Evolutionary conservation across 2,888 invertebrate genomes (phyloP).

Genomic region (Eupithecia centaureata): DNA sequence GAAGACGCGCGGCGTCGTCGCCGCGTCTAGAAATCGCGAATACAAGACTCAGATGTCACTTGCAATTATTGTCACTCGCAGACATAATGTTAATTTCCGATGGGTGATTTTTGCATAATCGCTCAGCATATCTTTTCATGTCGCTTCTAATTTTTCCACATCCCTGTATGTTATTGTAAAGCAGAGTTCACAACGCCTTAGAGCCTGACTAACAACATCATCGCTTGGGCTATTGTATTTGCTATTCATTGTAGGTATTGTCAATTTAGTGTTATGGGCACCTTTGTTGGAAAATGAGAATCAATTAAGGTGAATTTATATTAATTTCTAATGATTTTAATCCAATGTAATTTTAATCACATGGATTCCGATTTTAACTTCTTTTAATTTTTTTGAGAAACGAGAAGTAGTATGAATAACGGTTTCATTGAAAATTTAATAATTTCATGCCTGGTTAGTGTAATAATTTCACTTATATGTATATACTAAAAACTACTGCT

Average conservation of each 20-base stretch:
- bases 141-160: slow-evolving; percentile 25
- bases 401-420: too few species aligned
- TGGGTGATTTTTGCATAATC: too few species aligned
- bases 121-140: too few species aligned
- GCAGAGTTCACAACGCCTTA: slow-evolving; percentile 69
- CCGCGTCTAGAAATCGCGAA: too few species aligned
- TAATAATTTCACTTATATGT: not conserved
- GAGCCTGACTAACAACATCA: slow-evolving; percentile 60
- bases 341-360: not conserved
- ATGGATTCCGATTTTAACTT: too few species aligned
- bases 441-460: too few species aligned
- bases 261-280: slow-evolving; percentile 48
- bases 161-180: slow-evolving; percentile 52
- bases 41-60: too few species aligned
- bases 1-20: too few species aligned
- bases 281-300: slow-evolving; percentile 36
- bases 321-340: not conserved
- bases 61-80: too few species aligned
- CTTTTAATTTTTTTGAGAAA: too few species aligned
- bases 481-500: too few species aligned
- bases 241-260: slow-evolving; percentile 49
- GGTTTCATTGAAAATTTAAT: too few species aligned
- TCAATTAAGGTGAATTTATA: slow-evolving; percentile 9
- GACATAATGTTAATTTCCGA: not conserved
- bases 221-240: slow-evolving; percentile 55